Conservation (phyloP, 1,140 invertebrate genomes). For the Nephotettix cincticeps region DNA sequence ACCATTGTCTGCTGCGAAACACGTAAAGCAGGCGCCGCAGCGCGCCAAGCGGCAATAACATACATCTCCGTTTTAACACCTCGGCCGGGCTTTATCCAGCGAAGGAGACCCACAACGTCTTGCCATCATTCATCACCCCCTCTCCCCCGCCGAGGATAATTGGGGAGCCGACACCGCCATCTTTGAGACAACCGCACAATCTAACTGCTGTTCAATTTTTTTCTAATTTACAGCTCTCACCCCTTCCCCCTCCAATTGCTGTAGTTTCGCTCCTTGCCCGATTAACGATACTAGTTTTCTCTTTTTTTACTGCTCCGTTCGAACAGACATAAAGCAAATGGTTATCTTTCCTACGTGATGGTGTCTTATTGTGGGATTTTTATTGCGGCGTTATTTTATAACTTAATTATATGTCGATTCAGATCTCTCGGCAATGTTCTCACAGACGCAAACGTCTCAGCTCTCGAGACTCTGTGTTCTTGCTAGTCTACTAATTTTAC, state of each 20-base stretch:
- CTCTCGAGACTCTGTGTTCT: too few species aligned
- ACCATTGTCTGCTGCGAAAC: neutral
- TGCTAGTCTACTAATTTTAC: too few species aligned
- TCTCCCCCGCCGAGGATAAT: neutral
- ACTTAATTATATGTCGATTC: conserved; percentile 16
- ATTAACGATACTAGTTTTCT: conserved; percentile 1
- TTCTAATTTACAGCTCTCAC: conserved; percentile 19
- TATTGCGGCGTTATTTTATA: conserved; percentile 21
- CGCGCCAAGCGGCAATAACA: neutral
- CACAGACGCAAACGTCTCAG: too few species aligned
- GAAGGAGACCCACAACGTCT: neutral
- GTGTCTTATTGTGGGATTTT: neutral
- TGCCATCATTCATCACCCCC: conserved; percentile 14
- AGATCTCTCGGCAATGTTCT: too few species aligned
- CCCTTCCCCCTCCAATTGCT: neutral
- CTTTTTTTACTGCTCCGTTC: conserved; percentile 9
- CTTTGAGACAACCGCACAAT: conserved; percentile 13
- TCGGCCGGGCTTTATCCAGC: conserved; percentile 6
- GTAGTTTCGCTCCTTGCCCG: neutral
- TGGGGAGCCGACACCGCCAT: conserved; percentile 20
- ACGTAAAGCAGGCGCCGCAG: neutral
- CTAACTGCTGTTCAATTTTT: conserved; percentile 21
- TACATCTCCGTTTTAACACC: conserved; percentile 19
- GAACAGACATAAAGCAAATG: conserved; percentile 4
- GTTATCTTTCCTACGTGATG: conserved; percentile 14